Conservation (phyloP, 1,140 invertebrate genomes). For the Camponotus pennsylvanicus region DNA sequence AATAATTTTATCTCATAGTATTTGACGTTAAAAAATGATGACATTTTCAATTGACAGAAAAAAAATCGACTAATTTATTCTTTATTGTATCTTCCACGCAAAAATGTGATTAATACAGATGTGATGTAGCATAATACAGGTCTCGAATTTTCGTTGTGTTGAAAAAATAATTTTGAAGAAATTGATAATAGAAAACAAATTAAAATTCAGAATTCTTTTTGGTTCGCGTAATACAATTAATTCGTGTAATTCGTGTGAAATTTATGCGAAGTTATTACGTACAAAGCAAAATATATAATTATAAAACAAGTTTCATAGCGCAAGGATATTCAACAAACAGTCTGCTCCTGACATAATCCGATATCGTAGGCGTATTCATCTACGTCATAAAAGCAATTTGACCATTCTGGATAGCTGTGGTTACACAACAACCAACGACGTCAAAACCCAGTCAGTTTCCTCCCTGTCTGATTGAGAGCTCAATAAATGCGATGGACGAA, state of each 20-base stretch:
- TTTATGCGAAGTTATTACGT: neutral
- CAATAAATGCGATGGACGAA: slow-evolving; percentile 32
- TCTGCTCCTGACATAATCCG: neutral
- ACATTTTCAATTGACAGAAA: neutral
- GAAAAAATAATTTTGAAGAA: neutral
- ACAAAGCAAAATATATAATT: neutral
- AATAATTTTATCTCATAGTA: slow-evolving; percentile 6
- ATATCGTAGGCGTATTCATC: slow-evolving; percentile 31
- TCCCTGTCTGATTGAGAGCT: slow-evolving; percentile 20
- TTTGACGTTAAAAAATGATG: neutral
- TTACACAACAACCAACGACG: slow-evolving; percentile 43
- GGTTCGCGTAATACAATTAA: neutral
- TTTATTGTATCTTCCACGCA: neutral
- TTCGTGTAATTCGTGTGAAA: slow-evolving; percentile 4
- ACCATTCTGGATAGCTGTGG: slow-evolving; percentile 25
- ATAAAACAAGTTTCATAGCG: neutral
- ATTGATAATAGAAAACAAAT: neutral
- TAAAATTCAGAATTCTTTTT: neutral
- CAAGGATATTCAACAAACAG: neutral
- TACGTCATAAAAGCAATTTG: slow-evolving; percentile 47
- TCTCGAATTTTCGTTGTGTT: neutral
- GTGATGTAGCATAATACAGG: neutral
- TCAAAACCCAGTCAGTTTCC: slow-evolving; percentile 29
- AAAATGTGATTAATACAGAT: neutral
- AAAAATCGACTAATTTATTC: neutral